phyloP scores from a whole-genome alignment of 2,888 invertebrate species.

The Miltochrista miniata region DNA sequence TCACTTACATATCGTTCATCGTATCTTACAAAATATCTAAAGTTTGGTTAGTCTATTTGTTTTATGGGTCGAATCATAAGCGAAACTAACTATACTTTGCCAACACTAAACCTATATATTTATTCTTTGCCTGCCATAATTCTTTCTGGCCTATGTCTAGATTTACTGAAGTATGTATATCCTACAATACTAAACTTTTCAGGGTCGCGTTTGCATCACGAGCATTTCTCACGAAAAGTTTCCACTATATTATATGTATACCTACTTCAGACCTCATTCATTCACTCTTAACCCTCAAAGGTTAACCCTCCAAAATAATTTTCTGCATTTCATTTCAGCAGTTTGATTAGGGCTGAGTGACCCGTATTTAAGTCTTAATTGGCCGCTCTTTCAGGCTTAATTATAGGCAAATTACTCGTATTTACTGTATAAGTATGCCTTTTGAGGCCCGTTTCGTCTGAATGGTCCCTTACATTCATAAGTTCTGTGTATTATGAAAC shows the following conservation, averaged over 20 bases:
- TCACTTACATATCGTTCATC: too few relatives aligned
- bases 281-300: neutral
- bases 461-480: neutral
- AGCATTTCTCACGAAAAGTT: too few relatives aligned
- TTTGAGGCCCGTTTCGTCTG: neutral
- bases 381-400: conserved; percentile 20
- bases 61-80: too few relatives aligned
- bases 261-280: neutral
- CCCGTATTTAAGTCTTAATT: conserved; percentile 30
- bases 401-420: conserved; percentile 20
- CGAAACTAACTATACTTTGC: too few relatives aligned
- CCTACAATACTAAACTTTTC: too few relatives aligned
- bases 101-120: too few relatives aligned
- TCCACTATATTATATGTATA: neutral
- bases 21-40: too few relatives aligned
- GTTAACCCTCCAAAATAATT: conserved; percentile 3
- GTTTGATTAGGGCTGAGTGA: conserved; percentile 11
- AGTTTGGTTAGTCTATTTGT: too few relatives aligned
- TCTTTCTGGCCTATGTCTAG: too few relatives aligned
- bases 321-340: conserved; percentile 14
- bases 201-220: too few relatives aligned
- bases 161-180: too few relatives aligned
- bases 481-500: neutral
- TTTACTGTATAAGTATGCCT: neutral
- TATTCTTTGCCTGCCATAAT: too few relatives aligned